phyloP scores from a whole-genome alignment of 2,888 invertebrate species.

The Drosophila borborema region DNA sequence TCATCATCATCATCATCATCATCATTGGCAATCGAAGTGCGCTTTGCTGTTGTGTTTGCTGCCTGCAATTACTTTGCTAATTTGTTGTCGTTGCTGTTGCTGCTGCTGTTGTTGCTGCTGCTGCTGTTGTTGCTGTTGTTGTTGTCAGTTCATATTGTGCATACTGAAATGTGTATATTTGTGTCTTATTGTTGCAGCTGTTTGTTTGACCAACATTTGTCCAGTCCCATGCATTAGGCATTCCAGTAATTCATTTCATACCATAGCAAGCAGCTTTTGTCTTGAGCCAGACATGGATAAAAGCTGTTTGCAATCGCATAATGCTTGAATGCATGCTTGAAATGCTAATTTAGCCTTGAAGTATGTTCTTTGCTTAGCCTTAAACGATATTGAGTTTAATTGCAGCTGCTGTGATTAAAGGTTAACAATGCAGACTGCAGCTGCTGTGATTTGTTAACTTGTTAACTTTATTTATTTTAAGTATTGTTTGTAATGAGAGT shows the following conservation, averaged over 20 bases:
- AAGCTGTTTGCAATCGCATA: background rate
- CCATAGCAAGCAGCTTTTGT: constrained; percentile 13
- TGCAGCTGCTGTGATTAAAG: background rate
- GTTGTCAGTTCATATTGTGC: constrained; percentile 17
- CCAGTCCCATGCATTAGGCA: background rate
- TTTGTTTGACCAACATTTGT: constrained; percentile 15
- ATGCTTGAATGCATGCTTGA: background rate
- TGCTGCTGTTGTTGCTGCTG: constrained; percentile 8
- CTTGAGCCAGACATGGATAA: background rate
- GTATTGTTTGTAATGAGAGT: background rate
- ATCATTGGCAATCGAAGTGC: constrained; percentile 46
- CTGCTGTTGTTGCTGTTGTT: constrained; percentile 18
- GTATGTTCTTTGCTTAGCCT: background rate
- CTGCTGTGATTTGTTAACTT: background rate
- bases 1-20: constrained; percentile 18
- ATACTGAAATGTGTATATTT: constrained; percentile 14
- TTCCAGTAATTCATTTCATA: background rate
- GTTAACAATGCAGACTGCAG: background rate
- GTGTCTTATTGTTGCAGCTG: background rate
- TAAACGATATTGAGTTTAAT: background rate
- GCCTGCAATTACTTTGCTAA: constrained; percentile 62
- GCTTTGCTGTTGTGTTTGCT: constrained; percentile 36
- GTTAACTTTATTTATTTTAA: background rate
- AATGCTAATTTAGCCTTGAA: background rate
- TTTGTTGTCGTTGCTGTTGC: constrained; percentile 31